Evolutionary conservation across 2,797 vertebrate species (phyloP).

Genomic region (Catamblyrhynchus diadema): DNA sequence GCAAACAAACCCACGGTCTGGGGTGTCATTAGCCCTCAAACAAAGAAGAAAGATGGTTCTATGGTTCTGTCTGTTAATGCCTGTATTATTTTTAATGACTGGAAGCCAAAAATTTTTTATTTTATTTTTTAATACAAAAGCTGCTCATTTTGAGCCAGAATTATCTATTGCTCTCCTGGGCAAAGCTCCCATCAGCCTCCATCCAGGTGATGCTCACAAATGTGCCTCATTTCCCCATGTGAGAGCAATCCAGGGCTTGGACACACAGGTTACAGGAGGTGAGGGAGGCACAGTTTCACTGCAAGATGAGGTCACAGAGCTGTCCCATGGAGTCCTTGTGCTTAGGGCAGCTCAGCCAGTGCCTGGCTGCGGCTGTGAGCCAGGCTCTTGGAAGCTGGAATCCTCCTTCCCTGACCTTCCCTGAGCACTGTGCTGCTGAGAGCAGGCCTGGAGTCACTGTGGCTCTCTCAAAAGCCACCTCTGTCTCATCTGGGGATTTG

Average conservation of each 20-base stretch:
- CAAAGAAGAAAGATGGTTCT: constrained; percentile 40
- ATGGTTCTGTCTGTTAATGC: neutral
- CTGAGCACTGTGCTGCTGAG: neutral
- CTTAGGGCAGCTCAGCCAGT: neutral
- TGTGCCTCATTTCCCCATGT: rapidly evolving
- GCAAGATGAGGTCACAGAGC: neutral
- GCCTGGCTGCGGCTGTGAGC: neutral
- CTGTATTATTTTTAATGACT: neutral
- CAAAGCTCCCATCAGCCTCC: neutral
- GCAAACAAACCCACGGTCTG: constrained; percentile 7
- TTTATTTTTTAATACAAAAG: neutral
- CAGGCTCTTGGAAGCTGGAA: neutral
- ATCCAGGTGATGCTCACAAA: neutral
- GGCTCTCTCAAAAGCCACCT: neutral
- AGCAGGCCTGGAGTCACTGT: neutral
- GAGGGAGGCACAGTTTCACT: neutral
- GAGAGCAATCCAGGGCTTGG: neutral
- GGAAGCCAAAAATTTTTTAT: neutral
- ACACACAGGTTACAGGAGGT: neutral
- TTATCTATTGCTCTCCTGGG: neutral
- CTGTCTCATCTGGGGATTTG: neutral
- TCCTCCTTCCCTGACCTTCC: neutral
- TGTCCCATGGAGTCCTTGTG: neutral
- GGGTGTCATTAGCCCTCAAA: constrained; percentile 41
- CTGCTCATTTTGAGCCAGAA: neutral